These are phyloP conservation scores for Zapus hudsonius DNA, from an alignment of 2,113 vertebrate species.

Conservation along the genomic window DNA sequence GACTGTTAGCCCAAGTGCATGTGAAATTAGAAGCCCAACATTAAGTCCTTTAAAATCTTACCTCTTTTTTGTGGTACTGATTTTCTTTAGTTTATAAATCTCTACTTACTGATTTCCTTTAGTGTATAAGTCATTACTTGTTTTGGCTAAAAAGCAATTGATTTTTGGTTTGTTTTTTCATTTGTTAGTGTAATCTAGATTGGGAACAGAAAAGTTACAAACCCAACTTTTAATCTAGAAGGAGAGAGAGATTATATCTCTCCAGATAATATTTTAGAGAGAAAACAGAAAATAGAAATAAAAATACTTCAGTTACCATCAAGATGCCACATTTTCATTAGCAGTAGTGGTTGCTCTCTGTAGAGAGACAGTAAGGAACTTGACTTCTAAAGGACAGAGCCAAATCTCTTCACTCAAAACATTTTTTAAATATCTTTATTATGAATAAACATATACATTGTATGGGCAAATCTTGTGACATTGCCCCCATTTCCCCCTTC, in stretches of 20 bases:
- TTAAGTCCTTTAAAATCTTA: slow-evolving; percentile 3
- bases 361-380: not conserved
- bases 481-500: too few species aligned
- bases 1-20: not conserved
- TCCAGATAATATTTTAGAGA: slow-evolving; percentile 17
- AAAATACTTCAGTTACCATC: not conserved
- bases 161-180: too few species aligned
- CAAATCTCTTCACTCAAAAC: not conserved
- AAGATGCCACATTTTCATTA: not conserved
- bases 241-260: not conserved
- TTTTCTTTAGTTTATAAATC: too few species aligned
- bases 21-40: not conserved
- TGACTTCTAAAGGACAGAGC: not conserved
- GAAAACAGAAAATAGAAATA: not conserved
- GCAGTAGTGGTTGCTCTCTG: not conserved
- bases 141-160: not conserved
- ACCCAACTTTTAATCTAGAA: not conserved
- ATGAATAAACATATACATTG: too few species aligned
- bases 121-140: not conserved
- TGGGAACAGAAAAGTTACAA: not conserved
- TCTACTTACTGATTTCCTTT: not conserved
- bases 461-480: too few species aligned
- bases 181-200: not conserved
- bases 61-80: not conserved
- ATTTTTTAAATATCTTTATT: not conserved